Percentiles rank a stretch among this genome's conserved stretches.
Conservation (phyloP, 2,113 vertebrate genomes). For the Oplegnathus fasciatus region DNA sequence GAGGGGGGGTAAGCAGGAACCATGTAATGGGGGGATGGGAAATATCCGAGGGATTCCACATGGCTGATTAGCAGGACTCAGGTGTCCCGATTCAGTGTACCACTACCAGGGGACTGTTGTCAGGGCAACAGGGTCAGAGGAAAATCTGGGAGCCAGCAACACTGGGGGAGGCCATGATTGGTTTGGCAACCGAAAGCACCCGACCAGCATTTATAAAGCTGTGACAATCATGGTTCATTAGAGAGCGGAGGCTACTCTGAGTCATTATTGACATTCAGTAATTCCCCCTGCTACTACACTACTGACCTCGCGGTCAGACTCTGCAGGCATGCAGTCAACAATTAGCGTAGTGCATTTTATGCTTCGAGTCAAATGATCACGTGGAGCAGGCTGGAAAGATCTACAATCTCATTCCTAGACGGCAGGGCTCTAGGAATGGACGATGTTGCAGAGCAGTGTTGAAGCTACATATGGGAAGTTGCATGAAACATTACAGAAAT, state of each 20-base stretch:
- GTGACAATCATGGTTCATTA: conserved; percentile 63
- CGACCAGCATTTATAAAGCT: conserved; percentile 47
- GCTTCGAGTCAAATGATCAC: conserved; percentile 42
- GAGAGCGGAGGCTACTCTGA: conserved; percentile 48
- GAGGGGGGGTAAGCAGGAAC: conserved; percentile 8
- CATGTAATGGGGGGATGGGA: conserved; percentile 48
- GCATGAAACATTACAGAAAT: conserved; percentile 7
- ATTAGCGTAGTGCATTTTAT: conserved; percentile 45
- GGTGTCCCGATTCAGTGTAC: conserved; percentile 71
- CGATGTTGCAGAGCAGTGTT: neutral
- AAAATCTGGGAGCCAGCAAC: conserved; percentile 59
- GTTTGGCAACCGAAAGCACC: conserved; percentile 62
- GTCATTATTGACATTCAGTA: conserved; percentile 62
- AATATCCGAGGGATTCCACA: conserved; percentile 58
- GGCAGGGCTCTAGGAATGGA: neutral
- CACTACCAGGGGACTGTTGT: conserved; percentile 72
- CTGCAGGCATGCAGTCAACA: conserved; percentile 45
- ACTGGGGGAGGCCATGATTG: conserved; percentile 40
- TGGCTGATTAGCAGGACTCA: conserved; percentile 79
- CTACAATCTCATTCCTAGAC: conserved; percentile 35
- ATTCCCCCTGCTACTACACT: conserved; percentile 37
- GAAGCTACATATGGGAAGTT: neutral
- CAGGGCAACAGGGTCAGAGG: conserved; percentile 77
- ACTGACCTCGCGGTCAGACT: conserved; percentile 50
- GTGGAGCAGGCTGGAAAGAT: conserved; percentile 34